Percentiles rank a stretch among this genome's conserved stretches.
Evolutionary conservation across 2,113 vertebrate genomes (phyloP).

Genomic region (Anthoscopus minutus): DNA sequence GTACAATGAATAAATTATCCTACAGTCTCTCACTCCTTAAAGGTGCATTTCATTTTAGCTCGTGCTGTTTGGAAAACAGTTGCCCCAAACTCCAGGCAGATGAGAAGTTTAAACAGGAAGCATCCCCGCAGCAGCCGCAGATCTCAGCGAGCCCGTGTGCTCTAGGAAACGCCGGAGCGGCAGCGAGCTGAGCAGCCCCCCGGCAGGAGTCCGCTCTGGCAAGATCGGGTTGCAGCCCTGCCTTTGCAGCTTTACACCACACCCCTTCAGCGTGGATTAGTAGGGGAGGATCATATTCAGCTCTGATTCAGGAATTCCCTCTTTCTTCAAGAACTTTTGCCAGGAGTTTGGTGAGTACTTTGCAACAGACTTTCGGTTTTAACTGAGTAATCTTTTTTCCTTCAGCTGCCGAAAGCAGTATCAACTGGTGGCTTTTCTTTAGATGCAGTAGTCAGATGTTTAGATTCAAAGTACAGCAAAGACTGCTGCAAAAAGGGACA

Average conservation of each 20-base stretch:
- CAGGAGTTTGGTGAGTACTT: constrained; percentile 66
- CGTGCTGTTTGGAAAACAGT: neutral
- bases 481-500: neutral
- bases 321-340: constrained; percentile 27
- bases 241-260: neutral
- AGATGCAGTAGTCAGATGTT: neutral
- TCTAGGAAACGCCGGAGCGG: neutral
- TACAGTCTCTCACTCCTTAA: neutral
- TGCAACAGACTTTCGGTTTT: neutral
- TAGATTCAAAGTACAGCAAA: neutral
- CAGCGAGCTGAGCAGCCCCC: neutral
- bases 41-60: neutral
- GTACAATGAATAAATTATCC: accelerated
- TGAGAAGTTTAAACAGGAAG: constrained; percentile 37
- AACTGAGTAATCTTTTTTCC: neutral
- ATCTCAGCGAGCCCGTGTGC: neutral
- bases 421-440: neutral
- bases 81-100: neutral
- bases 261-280: neutral
- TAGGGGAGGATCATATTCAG: neutral
- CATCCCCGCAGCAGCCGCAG: too few species aligned
- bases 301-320: neutral
- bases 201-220: neutral
- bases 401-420: neutral
- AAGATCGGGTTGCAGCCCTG: constrained; percentile 24